Base-by-base conservation (phyloP, 2,888 invertebrate genomes). In the Xestia sexstrigata region DNA sequence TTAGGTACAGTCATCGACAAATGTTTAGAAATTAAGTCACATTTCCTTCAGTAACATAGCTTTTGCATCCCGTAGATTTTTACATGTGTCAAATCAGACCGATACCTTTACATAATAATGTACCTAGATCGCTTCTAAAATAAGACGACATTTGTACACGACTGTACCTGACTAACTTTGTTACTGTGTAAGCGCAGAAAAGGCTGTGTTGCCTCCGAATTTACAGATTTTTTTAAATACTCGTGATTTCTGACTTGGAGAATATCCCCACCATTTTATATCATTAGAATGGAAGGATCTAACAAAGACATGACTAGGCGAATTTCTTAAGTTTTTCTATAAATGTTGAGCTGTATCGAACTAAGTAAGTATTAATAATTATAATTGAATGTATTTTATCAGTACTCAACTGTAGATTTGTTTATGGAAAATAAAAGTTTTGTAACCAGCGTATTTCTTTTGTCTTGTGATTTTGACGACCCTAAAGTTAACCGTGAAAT, bases 381-480 rank as follows among this genome's bases (percentile, higher is more conserved):
- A 71, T 62, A 67, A 78, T 78, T 80, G 67, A 78, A 78, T 83
- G 79, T 87, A 83, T 87, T 75, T 85, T 83, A 87, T 84, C 82
- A 79, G 71, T 88, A n/a, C n/a, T n/a, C n/a, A 88, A 87, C 75
- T 82, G 88, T 93, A 93, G 90, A 85, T 90, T 90, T 92, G 91
- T 91, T 91, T 89, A 90, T 87, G 84, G 89, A 85, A 91, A 92
- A 92, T 92, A 91, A 91, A 92, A 87, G 86, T 92, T 93, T 94
- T 94, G 91, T 92, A 93, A 91, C 83, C 86, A 84, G 76, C n/a
- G 67, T 74, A 73, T 75, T 70, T 81, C 79, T 88, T 83, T 74
- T 77, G 63, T 67, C 82, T 78, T 85, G 30, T 84, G 47, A 79
- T 85, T 88, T 83, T 74, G 70, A 77, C 6, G 15, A 58, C 15